Evolutionary conservation across 2,888 invertebrate species (phyloP).

Genomic region (Phortica okadai): DNA sequence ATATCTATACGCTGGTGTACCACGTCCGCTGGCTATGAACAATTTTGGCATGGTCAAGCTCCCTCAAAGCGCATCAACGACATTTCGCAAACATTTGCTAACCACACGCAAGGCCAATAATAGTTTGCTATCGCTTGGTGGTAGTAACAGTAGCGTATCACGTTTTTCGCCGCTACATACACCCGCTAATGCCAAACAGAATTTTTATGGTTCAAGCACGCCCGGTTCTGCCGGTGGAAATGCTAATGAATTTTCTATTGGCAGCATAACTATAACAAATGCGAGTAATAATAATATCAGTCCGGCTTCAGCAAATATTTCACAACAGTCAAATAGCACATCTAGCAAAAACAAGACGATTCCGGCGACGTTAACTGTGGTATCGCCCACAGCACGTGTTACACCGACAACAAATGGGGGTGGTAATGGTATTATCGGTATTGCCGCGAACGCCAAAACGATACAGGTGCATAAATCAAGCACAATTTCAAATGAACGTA

Average conservation of each 20-base stretch:
- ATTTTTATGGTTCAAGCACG: constrained; percentile 41
- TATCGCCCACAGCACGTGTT: background rate
- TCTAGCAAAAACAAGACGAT: constrained; percentile 39
- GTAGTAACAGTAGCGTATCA: constrained; percentile 43
- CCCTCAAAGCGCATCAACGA: constrained; percentile 64
- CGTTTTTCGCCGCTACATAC: constrained; percentile 40
- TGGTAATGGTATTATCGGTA: background rate
- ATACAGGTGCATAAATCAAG: constrained; percentile 63
- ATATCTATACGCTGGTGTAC: constrained; percentile 64
- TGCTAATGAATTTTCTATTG: constrained; percentile 53
- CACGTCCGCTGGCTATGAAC: constrained; percentile 68
- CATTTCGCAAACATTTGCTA: constrained; percentile 69
- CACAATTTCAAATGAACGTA: constrained; percentile 58
- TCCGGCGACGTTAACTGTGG: constrained; percentile 35
- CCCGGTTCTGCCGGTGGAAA: constrained; percentile 24
- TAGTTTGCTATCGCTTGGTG: constrained; percentile 63
- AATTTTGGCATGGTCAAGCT: constrained; percentile 70
- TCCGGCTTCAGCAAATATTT: constrained; percentile 23
- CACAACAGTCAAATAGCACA: constrained; percentile 28
- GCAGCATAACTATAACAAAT: constrained; percentile 55
- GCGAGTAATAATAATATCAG: constrained; percentile 32
- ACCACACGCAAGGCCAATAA: constrained; percentile 72
- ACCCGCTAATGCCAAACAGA: constrained; percentile 46
- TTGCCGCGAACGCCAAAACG: constrained; percentile 53
- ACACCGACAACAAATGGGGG: constrained; percentile 20